These are phyloP conservation scores for Agrypnus murinus DNA, from an alignment of 2,888 invertebrate species.

Conservation along the genomic window DNA sequence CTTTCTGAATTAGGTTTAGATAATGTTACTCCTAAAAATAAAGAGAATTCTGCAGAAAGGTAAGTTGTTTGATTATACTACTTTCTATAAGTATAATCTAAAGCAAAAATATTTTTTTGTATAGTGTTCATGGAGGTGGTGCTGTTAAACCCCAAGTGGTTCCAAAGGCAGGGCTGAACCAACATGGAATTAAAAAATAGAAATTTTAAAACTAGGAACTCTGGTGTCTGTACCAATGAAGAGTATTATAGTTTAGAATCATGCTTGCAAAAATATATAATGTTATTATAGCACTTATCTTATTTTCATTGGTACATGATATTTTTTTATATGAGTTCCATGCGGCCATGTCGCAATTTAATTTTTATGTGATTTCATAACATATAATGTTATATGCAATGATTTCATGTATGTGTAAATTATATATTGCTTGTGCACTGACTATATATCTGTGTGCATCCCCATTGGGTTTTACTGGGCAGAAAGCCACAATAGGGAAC, in stretches of 20 bases:
- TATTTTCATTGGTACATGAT: constrained; percentile 48
- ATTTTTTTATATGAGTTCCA: constrained; percentile 63
- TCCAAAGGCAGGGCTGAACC: constrained; percentile 63
- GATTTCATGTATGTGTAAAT: constrained; percentile 69
- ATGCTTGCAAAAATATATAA: constrained; percentile 37
- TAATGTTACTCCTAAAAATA: constrained; percentile 74
- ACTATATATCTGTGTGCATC: constrained; percentile 65
- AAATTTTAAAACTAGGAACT: constrained; percentile 49
- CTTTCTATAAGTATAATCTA: too few relatives aligned
- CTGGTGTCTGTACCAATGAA: constrained; percentile 63
- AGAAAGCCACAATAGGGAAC: constrained; percentile 69
- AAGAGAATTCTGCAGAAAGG: constrained; percentile 62
- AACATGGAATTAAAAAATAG: constrained; percentile 67
- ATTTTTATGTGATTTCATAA: constrained; percentile 69
- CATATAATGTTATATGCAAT: constrained; percentile 67
- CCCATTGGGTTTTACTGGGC: constrained; percentile 70
- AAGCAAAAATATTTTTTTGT: too few relatives aligned
- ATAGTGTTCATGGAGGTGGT: constrained; percentile 31
- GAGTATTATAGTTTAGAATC: constrained; percentile 37
- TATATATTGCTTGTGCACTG: constrained; percentile 67
- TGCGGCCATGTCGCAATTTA: constrained; percentile 68
- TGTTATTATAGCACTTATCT: constrained; percentile 36
- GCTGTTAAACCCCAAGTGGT: constrained; percentile 51
- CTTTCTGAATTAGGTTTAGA: constrained; percentile 90
- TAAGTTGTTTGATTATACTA: constrained; percentile 48